These are phyloP conservation scores for Paraplagusia blochii DNA, from an alignment of 2,113 vertebrate genomes.

Conservation along the genomic window DNA sequence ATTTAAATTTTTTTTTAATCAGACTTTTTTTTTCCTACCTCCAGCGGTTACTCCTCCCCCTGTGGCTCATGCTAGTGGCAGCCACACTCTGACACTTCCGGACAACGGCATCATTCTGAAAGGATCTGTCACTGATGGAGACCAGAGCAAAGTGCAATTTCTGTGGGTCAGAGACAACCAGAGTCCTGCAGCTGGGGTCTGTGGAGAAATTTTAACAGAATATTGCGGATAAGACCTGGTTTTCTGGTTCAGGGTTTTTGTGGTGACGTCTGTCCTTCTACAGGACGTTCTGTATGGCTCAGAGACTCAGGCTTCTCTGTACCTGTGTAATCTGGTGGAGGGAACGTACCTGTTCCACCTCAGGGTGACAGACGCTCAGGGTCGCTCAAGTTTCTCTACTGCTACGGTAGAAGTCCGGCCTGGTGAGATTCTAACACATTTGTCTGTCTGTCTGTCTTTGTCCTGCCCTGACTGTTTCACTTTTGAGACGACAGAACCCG, in stretches of 20 bases:
- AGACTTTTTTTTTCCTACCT: background rate
- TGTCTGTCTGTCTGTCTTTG: background rate
- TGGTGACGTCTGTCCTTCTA: background rate
- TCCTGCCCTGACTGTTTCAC: slow-evolving; percentile 12
- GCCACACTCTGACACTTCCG: slow-evolving; percentile 84
- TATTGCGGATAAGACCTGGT: no score
- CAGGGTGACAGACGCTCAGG: slow-evolving; percentile 78
- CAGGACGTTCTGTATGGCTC: slow-evolving; percentile 86
- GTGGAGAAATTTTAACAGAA: no score
- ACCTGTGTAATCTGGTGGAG: slow-evolving; percentile 86
- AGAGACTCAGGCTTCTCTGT: slow-evolving; percentile 73
- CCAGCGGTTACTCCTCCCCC: slow-evolving; percentile 79
- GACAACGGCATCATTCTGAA: slow-evolving; percentile 86
- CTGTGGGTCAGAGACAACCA: slow-evolving; percentile 85
- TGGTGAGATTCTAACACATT: slow-evolving; percentile 65
- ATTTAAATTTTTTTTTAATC: no score
- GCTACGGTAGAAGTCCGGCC: slow-evolving; percentile 87
- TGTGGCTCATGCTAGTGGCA: slow-evolving; percentile 84
- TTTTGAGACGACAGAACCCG: slow-evolving; percentile 58
- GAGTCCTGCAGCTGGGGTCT: slow-evolving; percentile 90
- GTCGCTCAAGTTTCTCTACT: slow-evolving; percentile 76
- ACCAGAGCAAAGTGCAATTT: slow-evolving; percentile 79
- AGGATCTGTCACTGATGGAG: slow-evolving; percentile 83
- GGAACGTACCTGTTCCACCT: slow-evolving; percentile 86
- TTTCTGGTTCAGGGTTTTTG: no score